Conservation (phyloP, 2,888 invertebrate species). For the Hanleya hanleyi region DNA sequence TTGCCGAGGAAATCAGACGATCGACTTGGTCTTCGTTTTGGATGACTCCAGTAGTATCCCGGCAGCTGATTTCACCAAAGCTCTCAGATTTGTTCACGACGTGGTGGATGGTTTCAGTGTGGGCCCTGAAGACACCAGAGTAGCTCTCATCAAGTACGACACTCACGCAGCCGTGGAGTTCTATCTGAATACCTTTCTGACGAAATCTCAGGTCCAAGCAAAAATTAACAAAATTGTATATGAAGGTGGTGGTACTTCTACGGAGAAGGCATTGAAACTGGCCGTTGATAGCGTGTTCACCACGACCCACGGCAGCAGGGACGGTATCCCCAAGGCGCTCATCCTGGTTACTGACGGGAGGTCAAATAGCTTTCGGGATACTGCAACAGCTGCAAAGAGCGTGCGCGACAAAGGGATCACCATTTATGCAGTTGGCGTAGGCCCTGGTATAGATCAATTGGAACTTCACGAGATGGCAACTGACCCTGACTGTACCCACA, state of each 20-base stretch:
- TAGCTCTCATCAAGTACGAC: slow-evolving; percentile 71
- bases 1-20: slow-evolving; percentile 41
- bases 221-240: not conserved
- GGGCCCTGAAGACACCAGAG: slow-evolving; percentile 60
- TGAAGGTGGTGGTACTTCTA: slow-evolving; percentile 34
- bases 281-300: slow-evolving; percentile 6
- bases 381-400: not conserved
- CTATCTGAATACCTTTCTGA: slow-evolving; percentile 44
- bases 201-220: slow-evolving; percentile 23
- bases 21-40: slow-evolving; percentile 71
- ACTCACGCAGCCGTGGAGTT: slow-evolving; percentile 66
- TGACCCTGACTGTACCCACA: slow-evolving; percentile 42
- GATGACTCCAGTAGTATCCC: slow-evolving; percentile 73
- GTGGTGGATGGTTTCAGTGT: slow-evolving; percentile 68
- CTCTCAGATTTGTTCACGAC: slow-evolving; percentile 64
- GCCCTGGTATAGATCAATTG: not conserved
- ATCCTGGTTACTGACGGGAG: not conserved
- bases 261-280: slow-evolving; percentile 2
- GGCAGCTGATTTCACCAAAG: slow-evolving; percentile 55
- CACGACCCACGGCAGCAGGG: not conserved
- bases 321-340: not conserved
- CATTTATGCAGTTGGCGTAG: not conserved
- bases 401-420: not conserved
- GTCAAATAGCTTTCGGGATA: not conserved
- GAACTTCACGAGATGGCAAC: slow-evolving; percentile 46